These are phyloP conservation scores for Pecten maximus DNA, from an alignment of 2,888 invertebrate genomes.

Conservation along the genomic window DNA sequence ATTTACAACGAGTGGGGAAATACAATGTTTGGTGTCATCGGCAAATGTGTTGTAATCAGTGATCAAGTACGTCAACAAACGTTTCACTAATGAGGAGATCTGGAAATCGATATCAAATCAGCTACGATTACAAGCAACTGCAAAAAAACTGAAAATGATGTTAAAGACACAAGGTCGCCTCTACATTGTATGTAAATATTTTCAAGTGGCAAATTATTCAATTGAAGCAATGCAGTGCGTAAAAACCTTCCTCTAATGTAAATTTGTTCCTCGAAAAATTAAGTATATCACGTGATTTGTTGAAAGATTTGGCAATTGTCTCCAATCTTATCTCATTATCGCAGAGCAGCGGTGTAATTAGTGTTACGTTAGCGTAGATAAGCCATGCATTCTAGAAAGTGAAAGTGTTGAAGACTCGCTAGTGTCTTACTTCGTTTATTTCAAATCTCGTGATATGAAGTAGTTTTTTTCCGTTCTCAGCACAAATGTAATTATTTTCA, in stretches of 20 bases:
- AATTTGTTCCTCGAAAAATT: too few relatives aligned
- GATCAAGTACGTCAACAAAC: neutral
- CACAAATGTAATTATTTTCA: neutral
- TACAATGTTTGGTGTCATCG: neutral
- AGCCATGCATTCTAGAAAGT: too few relatives aligned
- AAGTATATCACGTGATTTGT: too few relatives aligned
- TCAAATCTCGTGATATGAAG: neutral
- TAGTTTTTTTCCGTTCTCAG: neutral
- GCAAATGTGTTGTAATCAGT: neutral
- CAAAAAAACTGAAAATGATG: neutral
- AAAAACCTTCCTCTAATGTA: too few relatives aligned
- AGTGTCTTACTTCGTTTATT: neutral
- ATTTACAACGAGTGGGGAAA: neutral
- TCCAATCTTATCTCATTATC: too few relatives aligned
- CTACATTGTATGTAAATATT: too few relatives aligned
- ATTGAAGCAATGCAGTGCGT: too few relatives aligned
- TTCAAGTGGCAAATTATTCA: too few relatives aligned
- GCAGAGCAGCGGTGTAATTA: neutral
- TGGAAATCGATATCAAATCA: neutral
- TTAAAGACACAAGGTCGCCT: neutral
- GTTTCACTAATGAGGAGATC: neutral
- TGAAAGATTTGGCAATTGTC: too few relatives aligned
- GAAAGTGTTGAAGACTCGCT: too few relatives aligned
- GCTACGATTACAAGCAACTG: neutral
- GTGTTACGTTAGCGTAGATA: too few relatives aligned